Evolutionary conservation across 2,797 vertebrate species (phyloP).

Genomic region (Takifugu ocellatus): DNA sequence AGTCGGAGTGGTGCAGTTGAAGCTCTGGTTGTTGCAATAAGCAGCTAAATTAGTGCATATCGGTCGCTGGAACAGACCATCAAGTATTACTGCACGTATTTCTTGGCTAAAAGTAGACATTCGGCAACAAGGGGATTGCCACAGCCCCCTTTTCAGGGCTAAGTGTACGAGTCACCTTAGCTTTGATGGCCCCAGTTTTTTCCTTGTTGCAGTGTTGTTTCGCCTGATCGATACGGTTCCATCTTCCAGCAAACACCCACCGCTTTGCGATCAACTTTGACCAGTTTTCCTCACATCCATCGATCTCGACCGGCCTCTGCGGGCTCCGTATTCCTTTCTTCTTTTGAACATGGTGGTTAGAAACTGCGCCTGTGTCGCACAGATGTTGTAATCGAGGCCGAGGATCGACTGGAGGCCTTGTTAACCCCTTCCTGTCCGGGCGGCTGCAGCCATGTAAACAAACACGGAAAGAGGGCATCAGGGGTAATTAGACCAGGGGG

Average conservation of each 20-base stretch:
- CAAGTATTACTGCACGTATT: neutral
- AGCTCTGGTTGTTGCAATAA: constrained; percentile 54
- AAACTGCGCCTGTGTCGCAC: constrained; percentile 55
- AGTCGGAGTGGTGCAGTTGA: constrained; percentile 64
- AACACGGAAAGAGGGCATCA: constrained; percentile 72
- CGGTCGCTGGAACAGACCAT: neutral
- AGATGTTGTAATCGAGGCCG: constrained; percentile 68
- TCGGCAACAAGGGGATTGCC: neutral
- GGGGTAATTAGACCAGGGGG: constrained; percentile 74
- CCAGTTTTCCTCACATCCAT: constrained; percentile 6
- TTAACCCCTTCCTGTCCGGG: constrained; percentile 70
- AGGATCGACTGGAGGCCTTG: constrained; percentile 73
- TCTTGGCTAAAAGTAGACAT: neutral
- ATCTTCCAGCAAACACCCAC: constrained; percentile 9
- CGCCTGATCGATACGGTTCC: constrained; percentile 31
- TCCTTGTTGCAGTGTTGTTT: constrained; percentile 35
- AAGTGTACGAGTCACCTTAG: constrained; percentile 25
- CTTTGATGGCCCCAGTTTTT: constrained; percentile 24
- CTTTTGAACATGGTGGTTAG: constrained; percentile 28
- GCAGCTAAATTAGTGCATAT: constrained; percentile 30
- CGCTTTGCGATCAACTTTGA: neutral
- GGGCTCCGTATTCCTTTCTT: too few species aligned
- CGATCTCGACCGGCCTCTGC: constrained; percentile 18
- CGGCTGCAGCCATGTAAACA: constrained; percentile 79
- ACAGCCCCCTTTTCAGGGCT: constrained; percentile 6